Conservation (phyloP, 1,140 invertebrate species). For the Temnothorax longispinosus region DNA sequence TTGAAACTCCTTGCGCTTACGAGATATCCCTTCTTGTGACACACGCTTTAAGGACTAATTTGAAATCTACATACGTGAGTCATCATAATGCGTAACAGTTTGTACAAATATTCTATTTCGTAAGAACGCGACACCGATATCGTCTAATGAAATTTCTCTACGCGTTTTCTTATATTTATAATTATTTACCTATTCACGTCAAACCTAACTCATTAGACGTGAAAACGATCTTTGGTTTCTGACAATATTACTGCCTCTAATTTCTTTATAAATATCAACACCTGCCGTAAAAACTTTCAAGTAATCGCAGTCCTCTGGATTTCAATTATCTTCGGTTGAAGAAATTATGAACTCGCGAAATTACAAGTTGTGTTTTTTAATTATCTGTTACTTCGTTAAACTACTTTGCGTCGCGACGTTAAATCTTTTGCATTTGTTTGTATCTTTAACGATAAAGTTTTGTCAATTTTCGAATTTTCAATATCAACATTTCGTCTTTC, state of each 20-base stretch:
- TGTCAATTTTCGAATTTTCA: background rate
- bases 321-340: conserved; percentile 10
- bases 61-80: conserved; percentile 22
- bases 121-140: conserved; percentile 37
- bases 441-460: background rate
- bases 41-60: conserved; percentile 44
- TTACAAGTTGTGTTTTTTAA: background rate
- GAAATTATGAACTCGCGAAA: background rate
- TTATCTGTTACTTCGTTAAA: conserved; percentile 11
- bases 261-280: conserved; percentile 35
- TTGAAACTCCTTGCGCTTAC: background rate
- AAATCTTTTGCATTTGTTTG: background rate
- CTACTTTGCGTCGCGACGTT: background rate
- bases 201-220: conserved; percentile 40
- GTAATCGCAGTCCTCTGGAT: background rate
- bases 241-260: conserved; percentile 2
- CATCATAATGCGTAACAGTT: conserved; percentile 5
- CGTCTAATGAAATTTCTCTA: conserved; percentile 43
- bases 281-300: background rate
- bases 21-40: conserved; percentile 1
- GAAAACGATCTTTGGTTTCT: conserved; percentile 58
- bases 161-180: conserved; percentile 1
- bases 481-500: background rate
- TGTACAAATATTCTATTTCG: conserved; percentile 57
- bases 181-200: conserved; percentile 49